Evolutionary conservation across 1,140 invertebrate species (phyloP).

Genomic region (Papilio dardanus): DNA sequence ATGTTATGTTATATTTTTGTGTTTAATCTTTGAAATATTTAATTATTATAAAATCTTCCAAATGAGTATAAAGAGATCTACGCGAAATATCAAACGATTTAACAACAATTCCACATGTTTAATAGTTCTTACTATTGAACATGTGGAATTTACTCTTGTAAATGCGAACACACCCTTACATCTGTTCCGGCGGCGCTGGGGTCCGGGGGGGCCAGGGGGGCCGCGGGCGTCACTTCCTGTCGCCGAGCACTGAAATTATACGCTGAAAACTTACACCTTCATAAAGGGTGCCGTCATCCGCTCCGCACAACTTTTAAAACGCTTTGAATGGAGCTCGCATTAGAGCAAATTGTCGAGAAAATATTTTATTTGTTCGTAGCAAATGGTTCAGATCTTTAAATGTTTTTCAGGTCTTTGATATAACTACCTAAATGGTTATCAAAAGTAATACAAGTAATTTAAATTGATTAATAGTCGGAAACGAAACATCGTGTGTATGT

Average conservation of each 20-base stretch:
- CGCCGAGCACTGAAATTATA: slow-evolving; percentile 18
- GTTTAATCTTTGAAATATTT: too few relatives aligned
- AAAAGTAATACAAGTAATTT: too few relatives aligned
- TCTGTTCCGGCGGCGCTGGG: background rate
- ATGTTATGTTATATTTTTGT: too few relatives aligned
- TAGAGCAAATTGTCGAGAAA: background rate
- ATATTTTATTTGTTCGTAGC: background rate
- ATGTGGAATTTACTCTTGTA: too few relatives aligned
- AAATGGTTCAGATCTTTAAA: background rate
- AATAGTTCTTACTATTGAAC: background rate
- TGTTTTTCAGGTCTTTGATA: background rate
- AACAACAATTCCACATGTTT: background rate
- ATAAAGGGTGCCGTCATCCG: background rate
- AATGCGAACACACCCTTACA: background rate
- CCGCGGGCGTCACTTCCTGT: background rate
- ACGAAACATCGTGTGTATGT: background rate
- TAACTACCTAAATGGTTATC: too few relatives aligned
- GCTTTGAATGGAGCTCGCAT: slow-evolving; percentile 3
- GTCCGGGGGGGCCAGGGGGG: slow-evolving; percentile 4
- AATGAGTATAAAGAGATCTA: too few relatives aligned
- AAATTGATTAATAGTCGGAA: background rate
- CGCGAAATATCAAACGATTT: background rate
- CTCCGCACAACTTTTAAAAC: background rate
- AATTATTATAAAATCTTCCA: background rate
- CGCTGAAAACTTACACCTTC: slow-evolving; percentile 26